Base-by-base conservation (phyloP, 2,888 invertebrate genomes). In the Apamea sordens region DNA sequence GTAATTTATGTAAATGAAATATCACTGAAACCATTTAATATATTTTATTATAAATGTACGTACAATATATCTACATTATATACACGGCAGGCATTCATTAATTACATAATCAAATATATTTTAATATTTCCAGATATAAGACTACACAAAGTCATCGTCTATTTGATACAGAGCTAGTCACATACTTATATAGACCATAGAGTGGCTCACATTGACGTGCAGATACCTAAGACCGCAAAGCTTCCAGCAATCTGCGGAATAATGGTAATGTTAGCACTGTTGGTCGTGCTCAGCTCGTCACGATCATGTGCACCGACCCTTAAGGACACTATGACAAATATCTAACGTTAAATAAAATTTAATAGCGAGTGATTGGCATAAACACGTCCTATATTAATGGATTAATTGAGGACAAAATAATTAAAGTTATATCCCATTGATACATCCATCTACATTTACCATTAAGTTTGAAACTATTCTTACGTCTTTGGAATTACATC, bases 401-500 rank as follows among this genome's bases (percentile, higher is more conserved):
- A 89, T 89, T 88, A 72, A 81, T 83, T 78, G 78, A 86, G 85
- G 82, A 87, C 82, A 86, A 83, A 80, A 86, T 83, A 67, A 77
- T 86, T 84, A 88, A 84, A 85, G 86, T 85, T 79, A 86, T 88
- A 88, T 88, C 84, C 89, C 88, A 88, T 85, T 83, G 86, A 89
- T 88, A 90, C 88, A 88, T 89, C 74, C 88, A 89, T 90, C 87
- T 89, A 90, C 85, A 90, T 88, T 92, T 94, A 94, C 91, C 92
- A 93, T 94, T 93, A 93, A 93, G 93, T 93, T 94, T 94, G 95
- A 95, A 94, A 96, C 95, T 96, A 96, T 94, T 93, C 93, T 95
- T 96, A 96, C 95, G 92, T 97, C 96, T 97, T 97, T 96, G 96
- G 97, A 97, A 96, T 96, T 94, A 95, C 95, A 96, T 96, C 96